phyloP scores from a whole-genome alignment of 1,140 invertebrate species.

The Drosophila aff. region DNA sequence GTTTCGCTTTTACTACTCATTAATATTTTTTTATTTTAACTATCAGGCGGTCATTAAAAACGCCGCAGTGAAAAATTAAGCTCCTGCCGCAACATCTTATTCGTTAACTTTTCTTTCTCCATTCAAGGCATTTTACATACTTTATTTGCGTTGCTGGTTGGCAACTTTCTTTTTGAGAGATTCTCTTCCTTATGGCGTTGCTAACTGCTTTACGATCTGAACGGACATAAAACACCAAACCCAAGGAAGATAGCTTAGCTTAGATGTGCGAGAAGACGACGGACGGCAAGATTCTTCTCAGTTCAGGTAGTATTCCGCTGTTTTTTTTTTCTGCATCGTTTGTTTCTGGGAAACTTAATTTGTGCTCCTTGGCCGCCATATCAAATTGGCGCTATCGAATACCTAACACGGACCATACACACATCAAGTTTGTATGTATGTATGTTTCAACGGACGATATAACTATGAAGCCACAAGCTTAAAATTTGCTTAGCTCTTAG shows the following conservation, averaged over 20 bases:
- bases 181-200: slow-evolving; percentile 66
- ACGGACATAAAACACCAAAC: slow-evolving; percentile 52
- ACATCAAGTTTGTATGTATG: slow-evolving; percentile 1
- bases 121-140: slow-evolving; percentile 41
- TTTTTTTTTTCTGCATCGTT: slow-evolving; percentile 26
- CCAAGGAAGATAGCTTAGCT: slow-evolving; percentile 47
- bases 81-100: slow-evolving; percentile 46
- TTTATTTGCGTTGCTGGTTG: slow-evolving; percentile 44
- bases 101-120: slow-evolving; percentile 48
- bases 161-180: slow-evolving; percentile 55
- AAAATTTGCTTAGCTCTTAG: slow-evolving; percentile 77
- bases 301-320: slow-evolving; percentile 54
- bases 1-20: slow-evolving; percentile 60
- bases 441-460: slow-evolving; percentile 22
- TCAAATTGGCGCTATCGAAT: slow-evolving; percentile 83
- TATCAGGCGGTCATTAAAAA: slow-evolving; percentile 40
- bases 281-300: slow-evolving; percentile 24
- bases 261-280: slow-evolving; percentile 34
- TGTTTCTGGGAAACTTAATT: slow-evolving; percentile 81
- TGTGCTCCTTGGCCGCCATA: slow-evolving; percentile 75
- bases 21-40: slow-evolving; percentile 59
- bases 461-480: slow-evolving; percentile 59
- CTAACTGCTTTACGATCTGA: slow-evolving; percentile 64
- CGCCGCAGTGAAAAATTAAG: slow-evolving; percentile 32
- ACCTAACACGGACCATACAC: slow-evolving; percentile 54